phyloP scores from a whole-genome alignment of 2,113 vertebrate genomes.

The Haliaeetus leucogaster region DNA sequence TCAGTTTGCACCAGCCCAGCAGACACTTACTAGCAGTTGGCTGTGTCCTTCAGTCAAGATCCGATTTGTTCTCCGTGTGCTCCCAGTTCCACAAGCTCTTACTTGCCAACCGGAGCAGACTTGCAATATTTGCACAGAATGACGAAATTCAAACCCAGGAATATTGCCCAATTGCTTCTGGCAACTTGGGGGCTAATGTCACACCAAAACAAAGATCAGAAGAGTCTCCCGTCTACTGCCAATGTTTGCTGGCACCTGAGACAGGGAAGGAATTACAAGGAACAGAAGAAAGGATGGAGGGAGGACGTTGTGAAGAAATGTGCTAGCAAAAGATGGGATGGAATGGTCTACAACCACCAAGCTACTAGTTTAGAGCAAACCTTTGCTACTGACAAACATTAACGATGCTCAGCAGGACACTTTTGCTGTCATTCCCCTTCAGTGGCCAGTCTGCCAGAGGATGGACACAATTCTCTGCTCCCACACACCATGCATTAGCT shows the following conservation, averaged over 20 bases:
- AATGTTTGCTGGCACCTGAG: background rate
- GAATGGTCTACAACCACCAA: background rate
- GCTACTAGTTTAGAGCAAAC: background rate
- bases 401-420: background rate
- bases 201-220: background rate
- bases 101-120: background rate
- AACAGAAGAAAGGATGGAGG: background rate
- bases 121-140: background rate
- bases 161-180: background rate
- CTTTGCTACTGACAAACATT: background rate
- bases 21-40: background rate
- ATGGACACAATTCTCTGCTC: background rate
- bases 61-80: background rate
- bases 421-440: background rate
- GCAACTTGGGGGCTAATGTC: background rate
- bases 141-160: background rate
- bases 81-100: background rate
- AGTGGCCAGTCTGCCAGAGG: background rate
- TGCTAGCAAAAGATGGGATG: background rate
- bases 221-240: background rate
- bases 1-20: background rate
- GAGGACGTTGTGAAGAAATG: background rate
- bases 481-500: rapidly evolving
- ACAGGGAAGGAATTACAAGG: background rate
- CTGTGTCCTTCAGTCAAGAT: background rate